Conservation (phyloP, 2,113 vertebrate genomes). For the Proteles cristata region DNA sequence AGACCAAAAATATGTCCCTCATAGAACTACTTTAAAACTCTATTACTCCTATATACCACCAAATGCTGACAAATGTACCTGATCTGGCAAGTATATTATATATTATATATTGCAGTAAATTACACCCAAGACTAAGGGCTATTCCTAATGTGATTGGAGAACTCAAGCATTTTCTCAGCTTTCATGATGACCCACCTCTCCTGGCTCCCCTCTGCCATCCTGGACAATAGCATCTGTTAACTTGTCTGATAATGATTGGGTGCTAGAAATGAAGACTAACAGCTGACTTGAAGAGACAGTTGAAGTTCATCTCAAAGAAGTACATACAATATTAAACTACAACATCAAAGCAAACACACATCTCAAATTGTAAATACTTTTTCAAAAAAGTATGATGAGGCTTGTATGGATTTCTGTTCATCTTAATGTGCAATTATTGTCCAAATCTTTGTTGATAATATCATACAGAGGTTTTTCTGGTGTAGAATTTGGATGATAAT, state of each 20-base stretch:
- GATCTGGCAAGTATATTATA: not conserved
- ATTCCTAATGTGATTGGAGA: not conserved
- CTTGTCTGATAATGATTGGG: fast-evolving
- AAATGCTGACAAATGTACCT: not conserved
- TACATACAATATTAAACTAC: not conserved
- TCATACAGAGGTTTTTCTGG: not conserved
- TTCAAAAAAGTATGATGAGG: not conserved
- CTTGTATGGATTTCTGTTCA: not conserved
- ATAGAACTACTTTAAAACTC: not conserved
- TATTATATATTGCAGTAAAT: not conserved
- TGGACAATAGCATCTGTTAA: not conserved
- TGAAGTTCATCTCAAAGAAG: not conserved
- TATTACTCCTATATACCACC: not conserved
- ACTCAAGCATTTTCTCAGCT: not conserved
- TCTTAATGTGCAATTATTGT: not conserved
- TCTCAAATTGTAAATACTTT: not conserved
- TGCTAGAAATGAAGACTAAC: not conserved
- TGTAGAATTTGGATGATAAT: not conserved
- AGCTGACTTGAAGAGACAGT: not conserved
- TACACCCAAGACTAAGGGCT: not conserved
- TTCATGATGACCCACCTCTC: not conserved
- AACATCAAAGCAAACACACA: not conserved
- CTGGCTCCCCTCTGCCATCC: not conserved
- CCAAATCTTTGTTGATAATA: not conserved
- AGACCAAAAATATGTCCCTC: not conserved